These are phyloP conservation scores for Venustoraphidia nigricollis DNA, from an alignment of 2,888 invertebrate genomes.

Conservation along the genomic window DNA sequence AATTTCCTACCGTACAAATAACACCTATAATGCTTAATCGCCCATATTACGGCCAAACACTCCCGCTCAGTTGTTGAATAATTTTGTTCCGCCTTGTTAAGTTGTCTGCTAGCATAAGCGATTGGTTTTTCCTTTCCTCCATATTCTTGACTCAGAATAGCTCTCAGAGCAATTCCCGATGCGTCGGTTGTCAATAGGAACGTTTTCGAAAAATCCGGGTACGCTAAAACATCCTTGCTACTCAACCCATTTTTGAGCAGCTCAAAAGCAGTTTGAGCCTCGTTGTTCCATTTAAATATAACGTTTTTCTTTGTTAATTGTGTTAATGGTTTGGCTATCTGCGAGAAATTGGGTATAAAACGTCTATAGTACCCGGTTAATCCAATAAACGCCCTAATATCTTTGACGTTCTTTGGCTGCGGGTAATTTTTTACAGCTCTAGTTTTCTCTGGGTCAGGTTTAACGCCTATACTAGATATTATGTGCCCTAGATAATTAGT, in stretches of 20 bases:
- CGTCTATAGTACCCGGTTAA: slow-evolving; percentile 12
- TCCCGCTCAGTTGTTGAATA: slow-evolving; percentile 11
- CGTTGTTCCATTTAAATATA: slow-evolving; percentile 8
- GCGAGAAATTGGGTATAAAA: slow-evolving; percentile 10
- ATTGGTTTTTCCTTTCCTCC: slow-evolving; percentile 10
- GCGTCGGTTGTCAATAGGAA: slow-evolving; percentile 11
- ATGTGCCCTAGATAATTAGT: slow-evolving; percentile 11
- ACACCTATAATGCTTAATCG: slow-evolving; percentile 11
- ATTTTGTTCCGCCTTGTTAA: slow-evolving; percentile 10
- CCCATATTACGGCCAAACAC: slow-evolving; percentile 11
- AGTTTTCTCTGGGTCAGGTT: slow-evolving; percentile 5
- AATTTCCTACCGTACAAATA: slow-evolving; percentile 10
- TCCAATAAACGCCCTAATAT: slow-evolving; percentile 10
- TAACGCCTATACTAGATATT: neutral
- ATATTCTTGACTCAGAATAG: slow-evolving; percentile 13
- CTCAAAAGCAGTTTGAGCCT: slow-evolving; percentile 9
- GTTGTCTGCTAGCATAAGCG: slow-evolving; percentile 10
- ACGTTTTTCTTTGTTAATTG: slow-evolving; percentile 5
- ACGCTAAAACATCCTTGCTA: neutral
- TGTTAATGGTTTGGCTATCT: slow-evolving; percentile 10
- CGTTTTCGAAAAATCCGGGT: neutral
- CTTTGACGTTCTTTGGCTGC: slow-evolving; percentile 10
- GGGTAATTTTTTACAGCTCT: slow-evolving; percentile 11
- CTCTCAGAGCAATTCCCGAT: slow-evolving; percentile 13
- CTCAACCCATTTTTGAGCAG: neutral